A percentile compares a stretch with the other conserved stretches of the same genome.
Conservation (phyloP, 2,888 invertebrate species). For the Phalera bucephala region DNA sequence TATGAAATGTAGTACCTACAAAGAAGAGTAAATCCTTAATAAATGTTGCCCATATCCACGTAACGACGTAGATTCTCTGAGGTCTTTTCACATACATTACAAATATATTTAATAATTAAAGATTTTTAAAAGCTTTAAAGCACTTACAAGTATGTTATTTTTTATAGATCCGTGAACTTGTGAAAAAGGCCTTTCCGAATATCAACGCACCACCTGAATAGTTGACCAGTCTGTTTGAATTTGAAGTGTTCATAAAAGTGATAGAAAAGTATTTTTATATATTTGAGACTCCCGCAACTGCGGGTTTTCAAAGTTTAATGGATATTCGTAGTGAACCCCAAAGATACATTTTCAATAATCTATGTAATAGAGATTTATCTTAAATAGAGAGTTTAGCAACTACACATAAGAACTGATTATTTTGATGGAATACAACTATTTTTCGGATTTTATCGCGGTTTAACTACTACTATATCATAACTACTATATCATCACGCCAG, state of each 20-base stretch:
- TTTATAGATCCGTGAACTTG: constrained; percentile 34
- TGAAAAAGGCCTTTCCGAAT: constrained; percentile 35
- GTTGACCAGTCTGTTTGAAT: constrained; percentile 70
- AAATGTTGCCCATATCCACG: constrained; percentile 24
- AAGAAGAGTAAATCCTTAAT: constrained; percentile 30
- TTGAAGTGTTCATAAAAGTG: constrained; percentile 78
- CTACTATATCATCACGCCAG: no score
- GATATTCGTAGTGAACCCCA: constrained; percentile 40
- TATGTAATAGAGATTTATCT: not conserved
- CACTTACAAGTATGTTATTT: constrained; percentile 28
- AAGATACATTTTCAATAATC: constrained; percentile 21
- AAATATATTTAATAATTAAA: constrained; percentile 22
- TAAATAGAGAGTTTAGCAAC: constrained; percentile 6
- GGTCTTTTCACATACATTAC: constrained; percentile 25
- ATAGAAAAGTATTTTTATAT: constrained; percentile 80
- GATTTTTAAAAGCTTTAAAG: constrained; percentile 32
- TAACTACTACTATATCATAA: not conserved
- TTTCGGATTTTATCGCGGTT: no score
- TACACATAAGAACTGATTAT: not conserved
- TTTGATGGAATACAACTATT: no score
- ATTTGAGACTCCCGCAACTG: constrained; percentile 57
- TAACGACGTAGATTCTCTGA: constrained; percentile 12
- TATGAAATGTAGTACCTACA: constrained; percentile 47
- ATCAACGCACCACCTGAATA: constrained; percentile 54
- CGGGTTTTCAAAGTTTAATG: constrained; percentile 56